Evolutionary conservation across 2,888 invertebrate genomes (phyloP).

Genomic region (Osedax frankpressi): DNA sequence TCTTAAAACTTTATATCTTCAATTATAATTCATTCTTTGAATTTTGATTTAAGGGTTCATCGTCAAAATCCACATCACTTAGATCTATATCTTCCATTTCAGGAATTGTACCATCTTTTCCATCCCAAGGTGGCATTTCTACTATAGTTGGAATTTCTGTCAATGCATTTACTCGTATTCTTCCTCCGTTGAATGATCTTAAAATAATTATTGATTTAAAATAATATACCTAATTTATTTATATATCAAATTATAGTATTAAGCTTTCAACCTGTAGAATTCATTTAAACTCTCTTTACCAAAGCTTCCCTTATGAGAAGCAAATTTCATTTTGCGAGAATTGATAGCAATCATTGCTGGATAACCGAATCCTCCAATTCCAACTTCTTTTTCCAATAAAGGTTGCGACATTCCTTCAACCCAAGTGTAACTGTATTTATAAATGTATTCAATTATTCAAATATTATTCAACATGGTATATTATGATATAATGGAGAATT

Average conservation of each 20-base stretch:
- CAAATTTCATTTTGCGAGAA: slow-evolving; percentile 89
- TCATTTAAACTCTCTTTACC: slow-evolving; percentile 86
- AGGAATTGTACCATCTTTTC: not conserved
- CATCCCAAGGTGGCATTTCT: not conserved
- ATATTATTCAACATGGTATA: not conserved
- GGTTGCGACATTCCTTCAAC: slow-evolving; percentile 75
- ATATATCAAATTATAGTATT: too few relatives aligned
- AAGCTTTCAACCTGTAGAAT: slow-evolving; percentile 63
- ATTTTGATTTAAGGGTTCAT: too few relatives aligned
- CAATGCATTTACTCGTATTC: not conserved
- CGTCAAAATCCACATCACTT: not conserved
- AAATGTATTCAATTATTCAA: not conserved
- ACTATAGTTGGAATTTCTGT: not conserved
- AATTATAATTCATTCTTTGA: too few relatives aligned
- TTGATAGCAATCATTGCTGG: slow-evolving; percentile 95
- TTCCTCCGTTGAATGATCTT: not conserved
- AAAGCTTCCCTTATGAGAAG: slow-evolving; percentile 75
- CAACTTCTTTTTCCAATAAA: slow-evolving; percentile 71
- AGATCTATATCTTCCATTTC: not conserved
- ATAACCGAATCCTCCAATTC: slow-evolving; percentile 95
- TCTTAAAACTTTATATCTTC: too few relatives aligned
- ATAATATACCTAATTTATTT: too few relatives aligned
- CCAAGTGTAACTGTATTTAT: slow-evolving; percentile 52
- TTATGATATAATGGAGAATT: not conserved
- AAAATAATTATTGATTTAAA: too few relatives aligned